Base-by-base conservation (phyloP, 2,113 vertebrate genomes). In the Eulacestoma nigropectus region DNA sequence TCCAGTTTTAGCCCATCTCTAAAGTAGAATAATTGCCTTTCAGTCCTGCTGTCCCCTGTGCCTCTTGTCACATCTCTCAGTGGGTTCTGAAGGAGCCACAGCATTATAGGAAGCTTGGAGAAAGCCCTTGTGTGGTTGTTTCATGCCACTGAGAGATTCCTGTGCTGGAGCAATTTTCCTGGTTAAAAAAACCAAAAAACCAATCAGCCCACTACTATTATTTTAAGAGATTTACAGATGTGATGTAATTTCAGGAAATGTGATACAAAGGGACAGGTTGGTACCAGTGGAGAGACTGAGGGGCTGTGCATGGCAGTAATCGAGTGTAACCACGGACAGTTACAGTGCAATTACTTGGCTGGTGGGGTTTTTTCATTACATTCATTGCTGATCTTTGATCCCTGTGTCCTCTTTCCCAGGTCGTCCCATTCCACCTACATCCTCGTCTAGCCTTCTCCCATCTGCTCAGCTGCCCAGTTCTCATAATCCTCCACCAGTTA, bases 371-470 rank as follows among this genome's bases (percentile, higher is more conserved):
- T 92, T 70, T 96, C 98, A 96, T 97, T 96, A 84, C 97, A 93
- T 67, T 97, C 97, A 96, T 97, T 97, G 89, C 97, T 98, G 98
- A 98, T 92, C 97, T 98, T 94, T 98, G 97, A 97, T 98, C 98
- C 98, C 95, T 98, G 90, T 98, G 97, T 98, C 97, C 98, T 98
- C 95, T 99, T 96, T 98, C 98, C 98, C 98, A 99, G 99, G 99
- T 99, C 99, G 99, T 98, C 99, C 99, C 98, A 99, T 99, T 97
- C 99, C 99, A 99, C 99, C 99, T 97, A 99, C 99, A 98, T 99
- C 99, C 95, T 99, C 99, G 97, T 99, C 99, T 95, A 99, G 99
- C 98, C 99, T 99, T 93, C 99, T 99, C 97, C 99, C 99, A 98
- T 99, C 99, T 95, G 99, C 99, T 96, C 99, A 99, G 91, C 98